Evolutionary conservation across 2,113 vertebrate genomes (phyloP).

Genomic region (zebrafish (Danio rerio)): GRCz12tu NC_133184.1:6748001-6748500

Average conservation of each 20-base stretch:
- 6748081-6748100: slow-evolving; percentile 11
- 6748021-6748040: not conserved
- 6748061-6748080: not conserved
- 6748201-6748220: slow-evolving; percentile 26
- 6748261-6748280: slow-evolving; percentile 6
- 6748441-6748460: slow-evolving; percentile 21
- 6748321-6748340: not conserved
- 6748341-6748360: slow-evolving; percentile 12
- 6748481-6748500: too few species aligned
- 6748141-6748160: slow-evolving; percentile 22
- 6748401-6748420: not conserved
- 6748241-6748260: slow-evolving; percentile 32
- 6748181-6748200: slow-evolving; percentile 21
- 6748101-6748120: slow-evolving; percentile 35
- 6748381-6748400: not conserved
- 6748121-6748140: slow-evolving; percentile 25
- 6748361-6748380: not conserved
- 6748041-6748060: not conserved
- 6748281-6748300: slow-evolving; percentile 24
- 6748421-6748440: not conserved
- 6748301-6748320: slow-evolving; percentile 20
- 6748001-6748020: slow-evolving; percentile 13
- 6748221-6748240: slow-evolving; percentile 6
- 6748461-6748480: too few species aligned
- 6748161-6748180: slow-evolving; percentile 17